Base-by-base conservation (phyloP, 2,797 vertebrate genomes). In the Onychomys torridus region DNA sequence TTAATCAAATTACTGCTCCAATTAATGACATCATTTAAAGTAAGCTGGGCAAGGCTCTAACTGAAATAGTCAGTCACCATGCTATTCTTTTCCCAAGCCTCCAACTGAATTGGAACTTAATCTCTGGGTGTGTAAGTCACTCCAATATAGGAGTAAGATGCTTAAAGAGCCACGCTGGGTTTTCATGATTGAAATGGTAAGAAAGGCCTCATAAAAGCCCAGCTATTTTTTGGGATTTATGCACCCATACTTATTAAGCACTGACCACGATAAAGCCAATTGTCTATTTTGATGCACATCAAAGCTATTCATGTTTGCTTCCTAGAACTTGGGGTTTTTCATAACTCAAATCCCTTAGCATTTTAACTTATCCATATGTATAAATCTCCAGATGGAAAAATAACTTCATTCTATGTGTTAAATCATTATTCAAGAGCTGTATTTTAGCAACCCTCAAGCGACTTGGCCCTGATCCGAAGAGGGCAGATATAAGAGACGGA, bases 341-440 rank as follows among this genome's bases (percentile, higher is more conserved):
- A 59, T 79, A 90, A 89, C 86, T 59, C 17, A 59, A 89, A 92
- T 67, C 5, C 46, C 40, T 84, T 49, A 76, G 12, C 25, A 81
- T 83, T 96, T 94, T 94, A 91, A 75, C 85, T 37, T 95, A 79
- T 37, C 85, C 69, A 92, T 67, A 90, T 79, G 69, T 82, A 89
- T 95, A 94, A 95, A 93, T 73, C 75, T 94, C 87, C 94, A 95
- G 85, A 91, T 93, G 90, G 83, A 96, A 97, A 96, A 95, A 49
- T 75, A 91, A 89, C 82, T 40, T 91, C 37, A 87, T 27, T 27
- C 55, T 94, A n/a, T 61, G 95, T 87, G 69, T 84, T 95, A 89
- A 96, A 93, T 96, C 89, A 91, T 91, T 95, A 93, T 76, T 97
- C 75, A 86, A 97, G 73, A 90, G 16, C 84, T 82, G 16, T 90